Percentiles rank a stretch among this genome's conserved stretches.
phyloP scores from a whole-genome alignment of 2,113 vertebrate genomes.

The Vireo altiloquus region DNA sequence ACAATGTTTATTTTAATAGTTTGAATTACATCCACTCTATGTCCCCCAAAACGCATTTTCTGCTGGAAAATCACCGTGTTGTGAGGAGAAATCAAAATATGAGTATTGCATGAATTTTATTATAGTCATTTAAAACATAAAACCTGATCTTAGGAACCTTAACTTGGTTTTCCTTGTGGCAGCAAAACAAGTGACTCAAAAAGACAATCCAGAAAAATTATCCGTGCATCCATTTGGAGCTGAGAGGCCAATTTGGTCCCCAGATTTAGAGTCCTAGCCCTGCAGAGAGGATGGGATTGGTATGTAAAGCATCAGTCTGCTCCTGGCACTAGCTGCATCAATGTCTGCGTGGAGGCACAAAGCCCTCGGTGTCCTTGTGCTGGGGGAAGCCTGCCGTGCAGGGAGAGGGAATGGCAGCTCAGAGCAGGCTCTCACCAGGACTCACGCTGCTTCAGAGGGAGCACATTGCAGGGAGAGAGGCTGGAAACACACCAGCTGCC shows the following conservation, averaged over 20 bases:
- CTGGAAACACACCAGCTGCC: not conserved
- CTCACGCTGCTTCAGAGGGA: not conserved
- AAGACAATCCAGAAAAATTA: not conserved
- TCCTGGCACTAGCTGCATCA: not conserved
- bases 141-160: not conserved
- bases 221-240: not conserved
- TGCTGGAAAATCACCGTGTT: not conserved
- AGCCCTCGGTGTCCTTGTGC: not conserved
- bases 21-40: not conserved
- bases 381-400: not conserved
- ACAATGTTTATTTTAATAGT: not conserved
- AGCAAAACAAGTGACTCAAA: not conserved
- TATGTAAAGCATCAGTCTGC: not conserved
- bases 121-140: not conserved
- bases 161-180: fast-evolving
- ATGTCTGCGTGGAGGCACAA: fast-evolving
- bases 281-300: not conserved
- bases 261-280: not conserved
- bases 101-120: not conserved
- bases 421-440: not conserved
- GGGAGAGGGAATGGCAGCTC: not conserved
- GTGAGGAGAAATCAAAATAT: not conserved
- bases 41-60: not conserved
- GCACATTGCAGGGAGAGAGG: not conserved
- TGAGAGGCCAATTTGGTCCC: not conserved